Percentiles rank a stretch among this genome's conserved stretches.
phyloP scores from a whole-genome alignment of 1,140 invertebrate genomes.

The Sarcophaga peregrina region DNA sequence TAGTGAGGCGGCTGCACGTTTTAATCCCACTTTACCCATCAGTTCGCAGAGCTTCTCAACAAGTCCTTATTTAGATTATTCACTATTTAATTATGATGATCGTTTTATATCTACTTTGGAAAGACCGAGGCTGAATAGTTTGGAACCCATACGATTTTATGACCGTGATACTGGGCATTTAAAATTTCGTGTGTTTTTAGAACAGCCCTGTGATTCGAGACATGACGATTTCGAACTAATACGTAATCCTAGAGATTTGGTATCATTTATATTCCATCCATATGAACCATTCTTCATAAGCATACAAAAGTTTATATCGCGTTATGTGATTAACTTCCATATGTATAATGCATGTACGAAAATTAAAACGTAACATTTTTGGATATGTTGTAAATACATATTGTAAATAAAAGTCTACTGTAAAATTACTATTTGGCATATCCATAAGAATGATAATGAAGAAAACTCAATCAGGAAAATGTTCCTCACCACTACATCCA shows the following conservation, averaged over 20 bases:
- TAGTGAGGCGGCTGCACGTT: constrained; percentile 88
- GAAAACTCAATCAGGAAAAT: too few relatives aligned
- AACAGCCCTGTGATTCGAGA: constrained; percentile 25
- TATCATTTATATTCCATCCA: constrained; percentile 98
- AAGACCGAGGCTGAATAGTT: constrained; percentile 86
- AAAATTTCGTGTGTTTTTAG: constrained; percentile 62
- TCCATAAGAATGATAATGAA: too few relatives aligned
- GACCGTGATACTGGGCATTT: constrained; percentile 70
- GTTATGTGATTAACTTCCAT: constrained; percentile 97
- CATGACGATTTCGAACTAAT: not conserved
- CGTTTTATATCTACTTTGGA: constrained; percentile 97
- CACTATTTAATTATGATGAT: constrained; percentile 95
- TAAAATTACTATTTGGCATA: too few relatives aligned
- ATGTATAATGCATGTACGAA: constrained; percentile 70
- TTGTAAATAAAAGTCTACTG: not conserved
- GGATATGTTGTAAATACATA: not conserved
- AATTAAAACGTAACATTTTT: constrained; percentile 48
- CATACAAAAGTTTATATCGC: constrained; percentile 93
- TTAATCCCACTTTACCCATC: constrained; percentile 92
- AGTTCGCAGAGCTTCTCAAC: constrained; percentile 94
- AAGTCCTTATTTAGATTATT: constrained; percentile 92
- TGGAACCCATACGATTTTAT: constrained; percentile 83
- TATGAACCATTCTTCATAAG: constrained; percentile 96
- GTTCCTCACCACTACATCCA: too few relatives aligned
- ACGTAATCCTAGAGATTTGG: constrained; percentile 76